Base-by-base conservation (phyloP, 2,888 invertebrate genomes). In the Odontomyia ornata region DNA sequence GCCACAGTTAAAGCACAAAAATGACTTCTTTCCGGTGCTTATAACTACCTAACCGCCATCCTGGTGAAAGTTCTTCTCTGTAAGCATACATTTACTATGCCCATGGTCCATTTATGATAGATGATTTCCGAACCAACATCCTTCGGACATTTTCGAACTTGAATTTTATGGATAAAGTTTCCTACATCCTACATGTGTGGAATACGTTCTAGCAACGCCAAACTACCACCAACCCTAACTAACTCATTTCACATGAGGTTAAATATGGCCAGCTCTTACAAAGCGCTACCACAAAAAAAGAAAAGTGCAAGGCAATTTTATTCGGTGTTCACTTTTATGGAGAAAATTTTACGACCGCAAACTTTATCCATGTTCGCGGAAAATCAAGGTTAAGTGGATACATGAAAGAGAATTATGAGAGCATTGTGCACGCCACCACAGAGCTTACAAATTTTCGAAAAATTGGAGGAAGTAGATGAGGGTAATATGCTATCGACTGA, bases 41-140 rank as follows among this genome's bases (percentile, higher is more conserved):
- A 56, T 57, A 23, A 18, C 27, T 28, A 56, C 18, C 11, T 52
- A 36, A 28, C 57, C 47, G 7, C 9, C 18, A 13, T 21, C 28
- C 7, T 18, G 23, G 3, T 21, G 13, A 13, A 25, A 23, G 7
- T 30, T 72, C 21, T 72, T 56, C 72, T 46, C 21, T 21, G 18
- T 13, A 56, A 56, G 72, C 56, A 52, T 57, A n/a, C 28, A 72
- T 72, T 56, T 56, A 72, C 72, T 57, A 57, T 72, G 72, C 21
- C 56, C 72, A 56, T 72, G 56, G 72, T 72, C 72, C 72, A 18
- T 72, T 72, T 57, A 72, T 72, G 72, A 72, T 72, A 57, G 57
- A 72, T 36, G 30, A 72, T 30, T 72, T 72, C 72, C 72, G n/a
- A 18, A 72, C 72, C 72, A 56, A 23, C 72, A 56, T 72, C 72